phyloP scores from a whole-genome alignment of 2,888 invertebrate species.

The Xanthorhoe spadicearia region DNA sequence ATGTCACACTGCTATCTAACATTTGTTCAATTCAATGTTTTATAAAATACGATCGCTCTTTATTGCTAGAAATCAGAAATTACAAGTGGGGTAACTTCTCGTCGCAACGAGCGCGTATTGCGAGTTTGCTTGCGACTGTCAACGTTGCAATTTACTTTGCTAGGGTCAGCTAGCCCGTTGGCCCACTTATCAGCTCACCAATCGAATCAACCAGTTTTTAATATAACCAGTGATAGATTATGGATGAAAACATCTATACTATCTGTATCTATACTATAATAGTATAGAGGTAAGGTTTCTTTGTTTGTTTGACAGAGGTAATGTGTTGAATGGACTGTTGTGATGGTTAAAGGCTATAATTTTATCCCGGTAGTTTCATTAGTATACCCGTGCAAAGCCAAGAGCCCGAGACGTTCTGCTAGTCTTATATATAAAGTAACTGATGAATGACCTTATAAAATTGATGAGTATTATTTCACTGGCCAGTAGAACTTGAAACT shows the following conservation, averaged over 20 bases:
- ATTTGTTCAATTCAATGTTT: not conserved
- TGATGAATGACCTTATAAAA: no score
- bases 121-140: constrained; percentile 1
- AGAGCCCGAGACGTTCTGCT: no score
- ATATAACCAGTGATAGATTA: not conserved
- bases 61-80: not conserved
- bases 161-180: constrained; percentile 11
- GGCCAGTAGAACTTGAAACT: constrained; percentile 16
- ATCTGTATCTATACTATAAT: no score
- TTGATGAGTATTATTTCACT: constrained; percentile 7
- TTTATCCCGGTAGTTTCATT: no score
- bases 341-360: no score
- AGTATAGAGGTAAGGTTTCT: no score
- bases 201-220: not conserved
- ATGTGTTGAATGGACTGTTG: no score
- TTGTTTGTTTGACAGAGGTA: no score
- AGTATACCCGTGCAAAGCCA: no score
- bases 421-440: no score
- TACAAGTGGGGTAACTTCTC: not conserved
- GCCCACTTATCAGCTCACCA: not conserved
- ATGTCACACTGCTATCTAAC: not conserved
- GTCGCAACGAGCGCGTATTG: not conserved
- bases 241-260: no score
- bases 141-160: constrained; percentile 5
- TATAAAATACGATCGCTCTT: not conserved